Base-by-base conservation (phyloP, 2,113 vertebrate genomes). In the Delphinus delphis region DNA sequence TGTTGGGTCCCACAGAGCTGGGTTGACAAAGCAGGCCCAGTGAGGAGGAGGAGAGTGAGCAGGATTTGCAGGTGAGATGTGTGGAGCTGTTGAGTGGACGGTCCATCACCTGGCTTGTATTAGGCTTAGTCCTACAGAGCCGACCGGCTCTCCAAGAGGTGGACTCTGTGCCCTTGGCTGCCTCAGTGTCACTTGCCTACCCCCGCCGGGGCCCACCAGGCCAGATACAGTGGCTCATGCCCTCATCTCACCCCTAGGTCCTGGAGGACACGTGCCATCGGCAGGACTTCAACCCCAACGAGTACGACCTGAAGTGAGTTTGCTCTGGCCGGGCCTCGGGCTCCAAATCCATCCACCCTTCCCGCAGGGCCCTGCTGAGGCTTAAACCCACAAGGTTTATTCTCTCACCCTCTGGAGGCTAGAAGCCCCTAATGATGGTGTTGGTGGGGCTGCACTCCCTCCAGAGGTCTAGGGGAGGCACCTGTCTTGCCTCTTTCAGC, bases 301-400 rank as follows among this genome's bases (percentile, higher is more conserved):
- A 99, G 14, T 99, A 99, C 84, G 99, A 99, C 70, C 98, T 99
- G 65, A 99, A 99, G 99, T 99, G 98, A 99, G 99, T 99, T 71
- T 23, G 55, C 67, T 26, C 4, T 12, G 60, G 33, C 60, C 28
- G 12, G 31, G 36, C 58, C 9, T 28, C 33, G 17, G 36, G 65
- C 17, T n/a, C 36, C 21, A 3, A n/a, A 13, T 41, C 28, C 38
- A 17, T 7, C 21, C 26, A 10, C 21, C 21, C 21, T 18, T 31
- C 12, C 33, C 33, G 15, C 28, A 88, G 70, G 62, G 58, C 36
- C 50, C 36, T 20, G 50, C n/a, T 23, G n/a, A 47, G 38, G 28
- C 15, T n/a, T 70, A 28, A 63, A 44, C 31, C 58, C 28, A 11
- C 18, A 9, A 28, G 17, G 33, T 50, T 25, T 65, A 15, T 55